phyloP scores from a whole-genome alignment of 2,888 invertebrate species.

The Pyrocoelia pectoralis region DNA sequence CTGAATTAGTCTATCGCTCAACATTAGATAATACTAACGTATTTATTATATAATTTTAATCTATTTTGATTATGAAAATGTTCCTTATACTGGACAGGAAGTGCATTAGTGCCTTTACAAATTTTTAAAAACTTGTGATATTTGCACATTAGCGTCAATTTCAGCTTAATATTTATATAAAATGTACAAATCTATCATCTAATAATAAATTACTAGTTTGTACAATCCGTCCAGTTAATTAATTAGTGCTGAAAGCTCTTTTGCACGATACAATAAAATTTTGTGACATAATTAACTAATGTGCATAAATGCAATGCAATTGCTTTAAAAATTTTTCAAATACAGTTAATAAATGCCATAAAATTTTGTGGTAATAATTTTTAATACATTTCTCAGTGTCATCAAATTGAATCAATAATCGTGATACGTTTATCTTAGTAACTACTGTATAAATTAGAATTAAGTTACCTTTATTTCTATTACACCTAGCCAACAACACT shows the following conservation, averaged over 20 bases:
- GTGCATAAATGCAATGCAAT: constrained; percentile 14
- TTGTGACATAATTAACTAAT: background rate
- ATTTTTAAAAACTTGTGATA: constrained; percentile 28
- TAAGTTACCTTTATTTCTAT: background rate
- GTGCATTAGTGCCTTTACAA: constrained; percentile 32
- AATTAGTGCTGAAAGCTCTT: constrained; percentile 45
- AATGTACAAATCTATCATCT: constrained; percentile 27
- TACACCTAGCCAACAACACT: no score
- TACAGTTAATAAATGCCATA: background rate
- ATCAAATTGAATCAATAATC: background rate
- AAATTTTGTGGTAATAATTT: background rate
- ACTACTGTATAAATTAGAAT: constrained; percentile 1
- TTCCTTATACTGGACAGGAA: constrained; percentile 29
- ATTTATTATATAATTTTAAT: constrained; percentile 25
- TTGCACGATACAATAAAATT: constrained; percentile 8
- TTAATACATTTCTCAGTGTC: background rate
- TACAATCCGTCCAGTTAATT: constrained; percentile 48
- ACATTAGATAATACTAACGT: constrained; percentile 18
- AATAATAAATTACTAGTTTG: constrained; percentile 33
- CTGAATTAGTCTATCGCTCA: constrained; percentile 12
- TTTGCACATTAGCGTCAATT: constrained; percentile 27
- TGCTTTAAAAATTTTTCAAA: constrained; percentile 1
- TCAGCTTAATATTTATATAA: constrained; percentile 15
- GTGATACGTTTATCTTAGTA: constrained; percentile 3
- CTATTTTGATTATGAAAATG: constrained; percentile 22